phyloP scores from a whole-genome alignment of 2,113 vertebrate species.

The Mormyrus iriodes region DNA sequence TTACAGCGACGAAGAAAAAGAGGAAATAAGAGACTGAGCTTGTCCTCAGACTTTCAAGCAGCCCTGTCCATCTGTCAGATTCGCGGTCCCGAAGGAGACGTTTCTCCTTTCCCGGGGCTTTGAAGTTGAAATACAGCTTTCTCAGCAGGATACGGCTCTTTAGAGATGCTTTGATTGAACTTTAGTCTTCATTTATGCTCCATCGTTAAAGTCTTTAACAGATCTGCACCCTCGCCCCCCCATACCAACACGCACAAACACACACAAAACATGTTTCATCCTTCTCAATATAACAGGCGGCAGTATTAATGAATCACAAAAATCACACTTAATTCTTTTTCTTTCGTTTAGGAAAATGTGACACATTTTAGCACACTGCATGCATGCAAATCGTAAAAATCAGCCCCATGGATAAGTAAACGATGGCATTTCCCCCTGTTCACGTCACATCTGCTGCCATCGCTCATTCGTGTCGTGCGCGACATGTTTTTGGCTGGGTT shows the following conservation, averaged over 20 bases:
- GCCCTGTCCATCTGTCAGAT: background rate
- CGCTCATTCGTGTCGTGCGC: background rate
- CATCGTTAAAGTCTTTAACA: background rate
- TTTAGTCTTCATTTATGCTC: background rate
- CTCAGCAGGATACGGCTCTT: background rate
- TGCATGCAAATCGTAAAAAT: background rate
- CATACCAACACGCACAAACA: background rate
- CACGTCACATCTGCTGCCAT: background rate
- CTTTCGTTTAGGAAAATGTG: background rate
- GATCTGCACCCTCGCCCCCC: background rate
- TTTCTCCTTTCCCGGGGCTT: background rate
- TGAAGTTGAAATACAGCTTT: background rate
- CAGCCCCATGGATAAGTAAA: background rate
- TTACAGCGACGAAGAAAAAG: background rate
- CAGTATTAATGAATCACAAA: background rate
- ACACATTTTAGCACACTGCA: background rate
- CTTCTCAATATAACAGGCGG: background rate
- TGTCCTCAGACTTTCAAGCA: background rate
- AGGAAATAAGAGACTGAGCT: background rate
- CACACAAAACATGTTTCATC: background rate
- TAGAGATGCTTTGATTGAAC: background rate
- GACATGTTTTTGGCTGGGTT: background rate
- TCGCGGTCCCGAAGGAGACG: background rate
- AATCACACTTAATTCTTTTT: background rate
- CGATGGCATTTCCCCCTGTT: background rate